These are phyloP conservation scores for Asteroscopus sphinx DNA, from an alignment of 2,888 invertebrate genomes.

Conservation along the genomic window DNA sequence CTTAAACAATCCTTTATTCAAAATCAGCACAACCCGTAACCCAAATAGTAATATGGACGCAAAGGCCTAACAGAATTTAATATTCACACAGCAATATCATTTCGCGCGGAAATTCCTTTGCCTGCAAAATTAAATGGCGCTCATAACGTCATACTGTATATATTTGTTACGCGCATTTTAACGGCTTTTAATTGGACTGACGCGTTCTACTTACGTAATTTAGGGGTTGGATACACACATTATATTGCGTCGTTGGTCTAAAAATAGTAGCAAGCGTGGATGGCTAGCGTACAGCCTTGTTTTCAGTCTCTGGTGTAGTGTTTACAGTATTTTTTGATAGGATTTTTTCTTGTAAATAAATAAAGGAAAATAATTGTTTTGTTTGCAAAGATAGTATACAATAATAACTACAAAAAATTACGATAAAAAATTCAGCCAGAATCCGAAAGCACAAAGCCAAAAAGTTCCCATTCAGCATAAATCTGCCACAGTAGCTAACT, in stretches of 20 bases:
- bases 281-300: background rate
- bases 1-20: background rate
- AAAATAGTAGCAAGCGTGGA: no score
- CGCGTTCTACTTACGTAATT: constrained; percentile 1
- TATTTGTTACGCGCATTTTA: constrained; percentile 18
- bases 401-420: no score
- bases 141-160: constrained; percentile 21
- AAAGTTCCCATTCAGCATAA: no score
- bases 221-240: constrained; percentile 2
- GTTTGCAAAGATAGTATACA: no score
- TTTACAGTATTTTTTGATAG: no score
- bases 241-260: background rate
- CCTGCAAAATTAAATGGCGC: constrained; percentile 43
- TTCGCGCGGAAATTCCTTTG: constrained; percentile 15
- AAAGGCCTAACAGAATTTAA: constrained; percentile 29
- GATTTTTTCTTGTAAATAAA: no score
- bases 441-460: no score
- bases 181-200: constrained; percentile 26
- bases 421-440: no score
- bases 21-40: constrained; percentile 9
- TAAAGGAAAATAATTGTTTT: no score
- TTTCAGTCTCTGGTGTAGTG: no score
- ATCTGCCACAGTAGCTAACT: no score
- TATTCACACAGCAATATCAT: constrained; percentile 40
- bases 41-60: constrained; percentile 4